Conservation (phyloP, 2,113 vertebrate genomes). For the Lophotis ruficrista region DNA sequence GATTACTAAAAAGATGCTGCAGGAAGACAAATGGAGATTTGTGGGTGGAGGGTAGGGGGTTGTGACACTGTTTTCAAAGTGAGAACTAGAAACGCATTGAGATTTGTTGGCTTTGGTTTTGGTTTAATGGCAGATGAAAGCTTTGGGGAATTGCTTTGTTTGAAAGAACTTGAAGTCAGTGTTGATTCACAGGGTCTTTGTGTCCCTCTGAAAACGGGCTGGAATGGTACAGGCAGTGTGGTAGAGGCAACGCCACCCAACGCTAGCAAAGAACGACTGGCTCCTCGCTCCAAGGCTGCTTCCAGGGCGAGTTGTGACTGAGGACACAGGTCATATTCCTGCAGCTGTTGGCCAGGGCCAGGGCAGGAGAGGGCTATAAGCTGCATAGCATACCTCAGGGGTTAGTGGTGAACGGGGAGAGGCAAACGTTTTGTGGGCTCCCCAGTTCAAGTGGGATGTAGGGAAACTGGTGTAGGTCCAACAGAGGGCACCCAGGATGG, state of each 20-base stretch:
- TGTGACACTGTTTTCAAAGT: constrained; percentile 5
- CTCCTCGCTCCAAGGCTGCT: not conserved
- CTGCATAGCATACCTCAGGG: not conserved
- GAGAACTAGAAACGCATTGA: constrained; percentile 26
- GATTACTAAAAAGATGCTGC: not conserved
- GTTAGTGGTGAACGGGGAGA: fast-evolving
- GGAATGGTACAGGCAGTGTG: not conserved
- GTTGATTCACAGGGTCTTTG: not conserved
- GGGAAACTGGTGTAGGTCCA: not conserved
- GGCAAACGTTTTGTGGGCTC: not conserved
- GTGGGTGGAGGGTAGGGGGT: not conserved
- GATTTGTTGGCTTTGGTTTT: not conserved
- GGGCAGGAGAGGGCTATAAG: not conserved
- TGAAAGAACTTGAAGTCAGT: not conserved
- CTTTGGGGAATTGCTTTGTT: not conserved
- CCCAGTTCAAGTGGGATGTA: not conserved
- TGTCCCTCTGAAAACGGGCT: not conserved
- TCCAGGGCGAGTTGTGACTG: not conserved
- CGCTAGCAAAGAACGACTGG: not conserved
- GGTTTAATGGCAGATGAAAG: not conserved
- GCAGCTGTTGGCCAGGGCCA: not conserved
- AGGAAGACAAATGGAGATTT: not conserved
- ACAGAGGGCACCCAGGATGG: not conserved
- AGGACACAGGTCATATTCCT: not conserved
- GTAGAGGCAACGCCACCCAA: not conserved